Conservation (phyloP, 2,888 invertebrate species). For the Ectobius pallidus region DNA sequence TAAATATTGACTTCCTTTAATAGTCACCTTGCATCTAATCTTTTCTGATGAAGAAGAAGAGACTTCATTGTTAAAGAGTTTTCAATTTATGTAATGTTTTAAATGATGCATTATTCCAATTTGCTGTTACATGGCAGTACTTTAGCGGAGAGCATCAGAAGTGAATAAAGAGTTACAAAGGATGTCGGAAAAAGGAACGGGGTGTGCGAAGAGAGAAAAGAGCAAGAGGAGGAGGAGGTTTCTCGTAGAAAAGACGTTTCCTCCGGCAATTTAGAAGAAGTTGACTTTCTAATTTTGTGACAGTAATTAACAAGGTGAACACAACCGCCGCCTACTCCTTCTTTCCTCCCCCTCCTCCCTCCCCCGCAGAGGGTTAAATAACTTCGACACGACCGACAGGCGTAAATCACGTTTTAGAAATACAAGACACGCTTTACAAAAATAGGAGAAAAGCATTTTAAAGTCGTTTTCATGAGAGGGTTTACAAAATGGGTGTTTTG, state of each 20-base stretch:
- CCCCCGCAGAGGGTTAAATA: conserved; percentile 26
- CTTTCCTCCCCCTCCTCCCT: no score
- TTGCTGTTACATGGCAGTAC: conserved; percentile 13
- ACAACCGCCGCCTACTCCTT: conserved; percentile 25
- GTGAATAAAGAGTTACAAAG: conserved; percentile 37
- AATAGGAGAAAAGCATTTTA: background rate
- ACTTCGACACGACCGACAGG: conserved; percentile 15
- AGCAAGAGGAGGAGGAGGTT: background rate
- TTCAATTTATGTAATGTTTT: conserved; percentile 7
- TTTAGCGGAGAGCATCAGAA: background rate
- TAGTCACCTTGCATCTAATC: no score
- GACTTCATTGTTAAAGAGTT: conserved; percentile 17
- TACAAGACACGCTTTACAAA: no score
- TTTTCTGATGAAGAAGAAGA: background rate
- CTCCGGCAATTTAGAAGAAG: conserved; percentile 34
- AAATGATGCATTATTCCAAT: background rate
- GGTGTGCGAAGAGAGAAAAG: background rate
- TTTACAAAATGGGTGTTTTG: background rate
- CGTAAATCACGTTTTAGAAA: conserved; percentile 21
- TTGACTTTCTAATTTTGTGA: conserved; percentile 40
- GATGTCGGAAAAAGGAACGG: conserved; percentile 6
- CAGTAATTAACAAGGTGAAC: conserved; percentile 40
- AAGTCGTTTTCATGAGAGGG: background rate
- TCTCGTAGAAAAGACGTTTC: conserved; percentile 31
- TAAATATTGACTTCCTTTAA: no score